phyloP scores from a whole-genome alignment of 2,113 vertebrate species.

The Chloropsis hardwickii region DNA sequence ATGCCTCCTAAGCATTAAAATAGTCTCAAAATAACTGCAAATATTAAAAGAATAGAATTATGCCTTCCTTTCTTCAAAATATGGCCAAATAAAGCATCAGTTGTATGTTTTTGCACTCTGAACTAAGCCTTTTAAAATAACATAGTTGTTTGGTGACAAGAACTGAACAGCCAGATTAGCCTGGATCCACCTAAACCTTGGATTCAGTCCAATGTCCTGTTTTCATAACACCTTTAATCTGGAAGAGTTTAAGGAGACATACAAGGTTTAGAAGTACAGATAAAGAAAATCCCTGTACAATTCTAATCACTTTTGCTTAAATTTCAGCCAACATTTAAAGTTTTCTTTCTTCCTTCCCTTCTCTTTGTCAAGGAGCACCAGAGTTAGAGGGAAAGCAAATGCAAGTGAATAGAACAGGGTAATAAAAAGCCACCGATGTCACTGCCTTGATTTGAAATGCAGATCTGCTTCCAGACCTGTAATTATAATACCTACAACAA shows the following conservation, averaged over 20 bases:
- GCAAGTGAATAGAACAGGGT: neutral
- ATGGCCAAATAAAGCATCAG: neutral
- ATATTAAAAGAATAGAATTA: neutral
- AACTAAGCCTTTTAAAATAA: constrained; percentile 43
- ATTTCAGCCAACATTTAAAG: neutral
- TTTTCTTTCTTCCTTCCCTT: neutral
- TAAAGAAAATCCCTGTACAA: neutral
- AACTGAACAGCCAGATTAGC: constrained; percentile 41
- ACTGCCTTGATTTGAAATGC: neutral
- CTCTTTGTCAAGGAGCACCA: neutral
- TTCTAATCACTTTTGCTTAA: constrained; percentile 8
- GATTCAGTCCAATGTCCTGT: constrained; percentile 41
- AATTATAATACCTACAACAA: neutral
- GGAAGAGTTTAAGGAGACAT: constrained; percentile 19
- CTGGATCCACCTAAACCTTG: constrained; percentile 55
- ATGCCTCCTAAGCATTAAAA: neutral
- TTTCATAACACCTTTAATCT: constrained; percentile 54
- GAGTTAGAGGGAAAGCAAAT: neutral
- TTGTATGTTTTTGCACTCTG: neutral
- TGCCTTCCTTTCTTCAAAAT: neutral
- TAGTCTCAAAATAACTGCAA: neutral
- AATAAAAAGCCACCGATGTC: neutral
- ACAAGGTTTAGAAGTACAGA: neutral
- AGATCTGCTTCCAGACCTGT: neutral
- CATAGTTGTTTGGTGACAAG: constrained; percentile 10